These are phyloP conservation scores for Alligator sinensis DNA, from an alignment of 2,113 vertebrate genomes.

Conservation along the genomic window DNA sequence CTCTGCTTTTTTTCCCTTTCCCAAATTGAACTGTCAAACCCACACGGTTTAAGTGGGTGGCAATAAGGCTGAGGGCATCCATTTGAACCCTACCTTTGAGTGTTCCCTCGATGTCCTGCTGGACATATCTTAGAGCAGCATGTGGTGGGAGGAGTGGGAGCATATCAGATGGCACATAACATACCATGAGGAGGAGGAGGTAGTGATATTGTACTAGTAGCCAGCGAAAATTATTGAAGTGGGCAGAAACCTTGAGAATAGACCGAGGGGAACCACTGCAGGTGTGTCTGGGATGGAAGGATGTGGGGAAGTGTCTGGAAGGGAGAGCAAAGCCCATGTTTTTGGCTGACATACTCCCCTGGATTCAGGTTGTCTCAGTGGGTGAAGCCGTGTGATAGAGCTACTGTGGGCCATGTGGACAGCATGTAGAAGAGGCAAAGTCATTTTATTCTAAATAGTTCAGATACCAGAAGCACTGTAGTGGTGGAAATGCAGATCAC, in stretches of 20 bases:
- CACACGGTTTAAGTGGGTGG: not conserved
- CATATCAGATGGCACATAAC: not conserved
- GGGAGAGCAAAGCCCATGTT: too few species aligned
- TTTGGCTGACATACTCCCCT: not conserved
- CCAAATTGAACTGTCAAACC: not conserved
- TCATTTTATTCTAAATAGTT: too few species aligned
- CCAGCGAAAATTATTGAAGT: not conserved
- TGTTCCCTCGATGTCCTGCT: not conserved
- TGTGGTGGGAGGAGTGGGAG: not conserved
- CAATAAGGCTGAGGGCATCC: not conserved
- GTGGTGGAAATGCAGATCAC: too few species aligned
- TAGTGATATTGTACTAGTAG: not conserved
- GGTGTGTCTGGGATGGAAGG: not conserved
- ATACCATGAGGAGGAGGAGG: not conserved
- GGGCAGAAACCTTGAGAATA: not conserved
- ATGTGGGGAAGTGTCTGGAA: not conserved
- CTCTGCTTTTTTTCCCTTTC: not conserved
- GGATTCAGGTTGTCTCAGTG: not conserved
- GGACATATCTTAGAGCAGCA: not conserved
- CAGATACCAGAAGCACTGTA: too few species aligned
- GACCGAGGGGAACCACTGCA: not conserved
- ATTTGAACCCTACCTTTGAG: fast-evolving
- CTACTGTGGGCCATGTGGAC: too few species aligned
- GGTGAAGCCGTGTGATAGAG: not conserved
- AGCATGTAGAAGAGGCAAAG: too few species aligned